A percentile compares a stretch with the other conserved stretches of the same genome.
These are phyloP conservation scores for Neosilurus hyrtlii DNA, from an alignment of 2,797 vertebrate species.

Conservation along the genomic window DNA sequence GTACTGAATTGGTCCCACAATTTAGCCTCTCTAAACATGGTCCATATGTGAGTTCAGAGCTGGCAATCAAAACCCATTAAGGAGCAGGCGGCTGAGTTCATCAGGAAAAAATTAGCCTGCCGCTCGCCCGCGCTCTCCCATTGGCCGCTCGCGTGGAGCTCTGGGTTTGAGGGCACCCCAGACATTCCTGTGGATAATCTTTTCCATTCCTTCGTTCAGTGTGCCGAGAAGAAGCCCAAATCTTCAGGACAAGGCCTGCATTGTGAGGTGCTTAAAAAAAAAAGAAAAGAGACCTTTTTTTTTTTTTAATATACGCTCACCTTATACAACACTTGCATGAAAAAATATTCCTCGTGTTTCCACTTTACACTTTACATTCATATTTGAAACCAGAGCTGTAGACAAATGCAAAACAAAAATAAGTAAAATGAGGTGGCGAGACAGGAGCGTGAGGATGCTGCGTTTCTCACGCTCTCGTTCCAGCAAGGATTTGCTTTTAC, in stretches of 20 bases:
- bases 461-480: conserved; percentile 72
- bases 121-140: conserved; percentile 70
- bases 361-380: conserved; percentile 12
- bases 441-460: conserved; percentile 42
- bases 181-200: conserved; percentile 86
- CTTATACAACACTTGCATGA: conserved; percentile 63
- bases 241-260: conserved; percentile 77
- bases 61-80: conserved; percentile 80
- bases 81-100: conserved; percentile 79
- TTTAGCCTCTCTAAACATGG: conserved; percentile 74
- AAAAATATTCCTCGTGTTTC: conserved; percentile 8
- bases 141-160: conserved; percentile 73
- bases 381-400: background rate
- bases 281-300: conserved; percentile 35
- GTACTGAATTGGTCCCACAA: conserved; percentile 71
- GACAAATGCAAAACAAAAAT: conserved; percentile 43
- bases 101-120: conserved; percentile 84
- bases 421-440: conserved; percentile 48
- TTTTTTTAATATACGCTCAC: conserved; percentile 58
- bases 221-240: conserved; percentile 72
- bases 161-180: conserved; percentile 83
- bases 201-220: conserved; percentile 81
- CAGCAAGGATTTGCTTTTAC: conserved; percentile 65
- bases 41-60: conserved; percentile 76
- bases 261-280: conserved; percentile 74